Base-by-base conservation (phyloP, 2,113 vertebrate species). In the Sorex fumeus region DNA sequence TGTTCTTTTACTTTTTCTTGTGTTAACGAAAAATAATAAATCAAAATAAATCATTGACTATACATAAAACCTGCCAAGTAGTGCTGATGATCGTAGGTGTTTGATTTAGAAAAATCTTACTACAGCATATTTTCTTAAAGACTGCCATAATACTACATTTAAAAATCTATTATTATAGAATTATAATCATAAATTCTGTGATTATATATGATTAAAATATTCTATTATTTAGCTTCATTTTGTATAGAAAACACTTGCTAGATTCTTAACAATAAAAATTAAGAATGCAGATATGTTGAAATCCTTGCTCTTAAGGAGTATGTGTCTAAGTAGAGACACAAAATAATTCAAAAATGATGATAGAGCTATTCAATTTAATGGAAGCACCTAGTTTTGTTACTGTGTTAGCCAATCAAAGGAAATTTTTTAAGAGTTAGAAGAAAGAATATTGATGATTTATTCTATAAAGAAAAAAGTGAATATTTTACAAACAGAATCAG, bases 161-260 rank as follows among this genome's bases (percentile, higher is more conserved):
- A 40, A 40, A 40, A 40, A 40, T 40, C 40, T 40, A 40, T 40
- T 40, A 40, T 40, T 40, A 40, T 40, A 40, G 40, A 40, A 40
- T 40, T 40, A 40, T 40, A 7, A 40, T 40, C 40, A 40, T 40
- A 40, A n/a, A n/a, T 40, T 40, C 5, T 76, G 25, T 82, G 45
- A 85, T 45, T 74, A 30, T 1, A 83, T 7, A 16, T 28, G 45
- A 21, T 45, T 23, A 70, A 40, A 40, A 40, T 40, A 40, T 40
- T 40, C 40, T 7, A 40, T 40, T 66, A 6, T 45, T 91, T 85
- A 45, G 50, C 76, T 95, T 77, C 83, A 91, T 67, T 84, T 71
- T 91, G 3, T 84, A 60, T 19, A 67, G 34, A 15, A 76, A 93
- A 86, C 21, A 66, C 13, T 91, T 80, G 28, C 21, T 43, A 88